Base-by-base conservation (phyloP, 2,113 vertebrate species). In the Brienomyrus longianalis region DNA sequence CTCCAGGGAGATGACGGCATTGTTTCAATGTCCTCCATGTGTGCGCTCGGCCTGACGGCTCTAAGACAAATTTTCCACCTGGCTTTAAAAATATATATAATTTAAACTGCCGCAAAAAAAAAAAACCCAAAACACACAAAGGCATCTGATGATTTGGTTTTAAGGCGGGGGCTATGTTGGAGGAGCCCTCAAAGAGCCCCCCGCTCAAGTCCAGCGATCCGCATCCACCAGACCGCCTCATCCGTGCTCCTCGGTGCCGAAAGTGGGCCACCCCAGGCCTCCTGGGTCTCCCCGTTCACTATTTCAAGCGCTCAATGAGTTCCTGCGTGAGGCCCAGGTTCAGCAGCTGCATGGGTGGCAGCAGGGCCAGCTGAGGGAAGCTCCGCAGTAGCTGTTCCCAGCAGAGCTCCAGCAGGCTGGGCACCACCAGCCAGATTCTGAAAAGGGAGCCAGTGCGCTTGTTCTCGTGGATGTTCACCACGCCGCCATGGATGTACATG, bases 401-500 rank as follows among this genome's bases (percentile, higher is more conserved):
- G 0, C 97, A 98, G 84, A 99, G 96, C 97, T 99, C 98, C 95
- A 99, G 95, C 92, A 99, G 95, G 92, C 97, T 99, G 92, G 98
- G 98, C 0, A 98, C 97, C 83, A 96, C 96, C 92, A 99, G 96
- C 98, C 98, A 99, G 94, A 99, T 98, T 96, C 98, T 99, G 94
- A 99, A 99, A 85, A 99, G 93, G 11, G 98, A 99, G 90, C 97
- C 98, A 95, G 98, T 99, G 95, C 98, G 94, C 95, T 97, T 98
- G 96, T 99, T 98, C 92, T 99, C 97, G 0, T 97, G 97, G 96
- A 99, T 99, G 95, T 98, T 98, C 90, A 99, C 98, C 90, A 99
- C 98, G 0, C 98, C 98, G 51, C 98, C 98, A 0, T 99, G 98
- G 87, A 99, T 97, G 51, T 99, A 99, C 98, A 99, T 99, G 92